These are phyloP conservation scores for Ectemnius cavifrons DNA, from an alignment of 2,888 invertebrate species.

Conservation along the genomic window DNA sequence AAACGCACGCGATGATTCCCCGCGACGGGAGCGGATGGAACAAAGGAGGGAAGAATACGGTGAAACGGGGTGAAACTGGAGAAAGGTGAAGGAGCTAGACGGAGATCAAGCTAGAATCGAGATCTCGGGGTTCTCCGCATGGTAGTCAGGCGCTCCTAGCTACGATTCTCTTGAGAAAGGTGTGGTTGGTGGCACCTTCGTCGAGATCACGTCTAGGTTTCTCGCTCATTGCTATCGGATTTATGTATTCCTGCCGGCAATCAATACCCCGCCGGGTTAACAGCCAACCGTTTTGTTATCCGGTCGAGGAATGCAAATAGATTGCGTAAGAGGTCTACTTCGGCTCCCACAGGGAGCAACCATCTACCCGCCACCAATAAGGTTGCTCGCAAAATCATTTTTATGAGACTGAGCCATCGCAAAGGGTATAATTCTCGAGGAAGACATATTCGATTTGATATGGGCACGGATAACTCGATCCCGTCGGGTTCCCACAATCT, in stretches of 20 bases:
- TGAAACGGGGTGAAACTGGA: slow-evolving; percentile 9
- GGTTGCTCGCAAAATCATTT: slow-evolving; percentile 5
- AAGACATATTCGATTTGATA: slow-evolving; percentile 13
- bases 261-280: slow-evolving; percentile 66
- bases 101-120: slow-evolving; percentile 7
- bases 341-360: slow-evolving; percentile 53
- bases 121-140: slow-evolving; percentile 8
- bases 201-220: slow-evolving; percentile 31
- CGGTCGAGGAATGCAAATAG: slow-evolving; percentile 63
- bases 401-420: background rate
- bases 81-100: slow-evolving; percentile 13
- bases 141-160: slow-evolving; percentile 1
- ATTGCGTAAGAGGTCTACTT: slow-evolving; percentile 55
- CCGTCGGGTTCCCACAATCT: slow-evolving; percentile 11
- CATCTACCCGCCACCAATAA: slow-evolving; percentile 30
- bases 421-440: background rate
- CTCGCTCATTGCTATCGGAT: slow-evolving; percentile 60
- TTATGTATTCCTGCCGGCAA: slow-evolving; percentile 67
- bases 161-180: slow-evolving; percentile 48
- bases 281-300: slow-evolving; percentile 68
- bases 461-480: background rate
- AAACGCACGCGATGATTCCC: slow-evolving; percentile 12
- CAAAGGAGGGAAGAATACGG: background rate
- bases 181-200: slow-evolving; percentile 54
- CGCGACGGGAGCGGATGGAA: slow-evolving; percentile 10